Percentiles rank a stretch among this genome's conserved stretches.
Evolutionary conservation across 2,113 vertebrate species (phyloP).

Genomic region (Tachycineta bicolor): DNA sequence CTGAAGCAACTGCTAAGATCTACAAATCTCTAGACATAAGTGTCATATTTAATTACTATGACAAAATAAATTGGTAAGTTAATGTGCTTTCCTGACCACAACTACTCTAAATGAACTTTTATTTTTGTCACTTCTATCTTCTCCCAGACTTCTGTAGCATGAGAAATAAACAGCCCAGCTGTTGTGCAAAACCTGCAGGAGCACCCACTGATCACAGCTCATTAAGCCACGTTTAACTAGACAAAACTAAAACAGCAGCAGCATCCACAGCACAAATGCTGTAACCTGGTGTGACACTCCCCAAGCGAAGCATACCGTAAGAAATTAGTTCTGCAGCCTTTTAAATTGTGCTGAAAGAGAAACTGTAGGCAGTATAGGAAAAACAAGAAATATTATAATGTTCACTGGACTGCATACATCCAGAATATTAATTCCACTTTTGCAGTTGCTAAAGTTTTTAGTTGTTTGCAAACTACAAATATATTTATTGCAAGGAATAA

Average conservation of each 20-base stretch:
- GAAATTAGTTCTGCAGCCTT: background rate
- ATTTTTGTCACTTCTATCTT: background rate
- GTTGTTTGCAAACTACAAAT: background rate
- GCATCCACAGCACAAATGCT: background rate
- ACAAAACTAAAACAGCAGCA: background rate
- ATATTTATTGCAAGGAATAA: background rate
- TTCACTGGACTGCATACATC: rapidly evolving
- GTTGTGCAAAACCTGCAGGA: background rate
- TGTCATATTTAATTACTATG: background rate
- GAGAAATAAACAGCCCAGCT: background rate
- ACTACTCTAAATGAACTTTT: background rate
- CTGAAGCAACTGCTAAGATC: background rate
- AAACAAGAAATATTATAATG: background rate
- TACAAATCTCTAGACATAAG: background rate
- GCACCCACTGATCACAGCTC: background rate
- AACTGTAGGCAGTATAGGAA: background rate
- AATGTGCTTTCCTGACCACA: background rate
- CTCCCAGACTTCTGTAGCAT: background rate
- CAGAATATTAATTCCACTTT: background rate
- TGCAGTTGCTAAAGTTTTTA: background rate
- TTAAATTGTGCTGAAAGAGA: background rate
- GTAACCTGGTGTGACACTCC: background rate
- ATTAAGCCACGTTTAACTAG: background rate
- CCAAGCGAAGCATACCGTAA: background rate
- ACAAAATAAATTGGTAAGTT: background rate